phyloP scores from a whole-genome alignment of 2,797 vertebrate species.

The Bucorvus abyssinicus region DNA sequence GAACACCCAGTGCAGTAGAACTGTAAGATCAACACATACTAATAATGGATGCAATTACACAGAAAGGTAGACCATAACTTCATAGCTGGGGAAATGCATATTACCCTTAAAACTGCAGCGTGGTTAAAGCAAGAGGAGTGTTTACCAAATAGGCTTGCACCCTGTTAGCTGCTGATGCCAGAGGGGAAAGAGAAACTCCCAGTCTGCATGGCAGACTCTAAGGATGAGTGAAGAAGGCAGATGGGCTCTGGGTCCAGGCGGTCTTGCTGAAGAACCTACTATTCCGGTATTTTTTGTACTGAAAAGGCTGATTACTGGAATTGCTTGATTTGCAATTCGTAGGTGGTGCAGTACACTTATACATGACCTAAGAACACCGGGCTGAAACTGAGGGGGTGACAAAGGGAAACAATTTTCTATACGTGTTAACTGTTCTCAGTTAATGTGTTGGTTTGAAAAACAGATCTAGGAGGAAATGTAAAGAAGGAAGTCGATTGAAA shows the following conservation, averaged over 20 bases:
- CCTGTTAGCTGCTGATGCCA: not conserved
- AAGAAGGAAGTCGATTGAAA: slow-evolving; percentile 2
- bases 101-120: not conserved
- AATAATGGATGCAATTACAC: not conserved
- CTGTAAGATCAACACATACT: not conserved
- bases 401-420: not conserved
- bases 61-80: not conserved
- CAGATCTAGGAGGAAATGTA: not conserved
- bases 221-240: not conserved
- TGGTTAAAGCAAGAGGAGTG: not conserved
- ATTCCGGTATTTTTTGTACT: not conserved
- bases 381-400: not conserved
- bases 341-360: not conserved
- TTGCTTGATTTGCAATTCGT: not conserved
- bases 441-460: not conserved
- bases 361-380: not conserved
- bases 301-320: not conserved
- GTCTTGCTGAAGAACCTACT: not conserved
- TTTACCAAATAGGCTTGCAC: not conserved
- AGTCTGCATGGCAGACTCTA: not conserved
- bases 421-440: not conserved
- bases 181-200: not conserved
- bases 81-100: not conserved
- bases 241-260: not conserved
- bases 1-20: not conserved